A percentile compares a stretch with the other conserved stretches of the same genome.
Conservation (phyloP, 2,888 invertebrate species). For the Drosophila koepferae region DNA sequence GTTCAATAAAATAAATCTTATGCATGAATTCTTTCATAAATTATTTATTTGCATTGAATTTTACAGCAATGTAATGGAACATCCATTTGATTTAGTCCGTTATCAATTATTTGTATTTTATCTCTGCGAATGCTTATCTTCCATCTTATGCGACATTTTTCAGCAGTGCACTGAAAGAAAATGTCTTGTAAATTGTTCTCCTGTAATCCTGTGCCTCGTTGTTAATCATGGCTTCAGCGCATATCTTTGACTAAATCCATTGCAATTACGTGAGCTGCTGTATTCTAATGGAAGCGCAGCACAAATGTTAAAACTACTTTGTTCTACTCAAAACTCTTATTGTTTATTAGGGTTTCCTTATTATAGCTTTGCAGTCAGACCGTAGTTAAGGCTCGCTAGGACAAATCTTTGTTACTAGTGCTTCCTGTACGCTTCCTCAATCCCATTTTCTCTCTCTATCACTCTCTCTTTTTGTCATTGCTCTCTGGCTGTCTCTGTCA, state of each 20-base stretch:
- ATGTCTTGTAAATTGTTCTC: neutral
- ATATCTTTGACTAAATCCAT: neutral
- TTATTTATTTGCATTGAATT: neutral
- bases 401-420: constrained; percentile 41
- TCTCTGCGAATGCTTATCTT: neutral
- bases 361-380: constrained; percentile 13
- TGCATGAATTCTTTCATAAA: neutral
- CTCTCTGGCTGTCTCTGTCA: constrained; percentile 20
- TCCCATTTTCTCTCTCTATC: neutral
- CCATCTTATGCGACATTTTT: neutral
- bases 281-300: neutral
- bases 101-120: neutral
- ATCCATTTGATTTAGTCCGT: neutral
- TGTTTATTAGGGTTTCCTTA: constrained; percentile 2
- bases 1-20: neutral
- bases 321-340: neutral
- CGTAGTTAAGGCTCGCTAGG: constrained; percentile 43
- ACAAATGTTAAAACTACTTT: constrained; percentile 1
- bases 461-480: neutral
- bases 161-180: neutral
- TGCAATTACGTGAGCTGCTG: neutral
- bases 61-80: neutral
- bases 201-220: neutral
- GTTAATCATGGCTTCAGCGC: neutral
- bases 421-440: constrained; percentile 6